Conservation (phyloP, 2,888 invertebrate species). For the Clivina fossor region DNA sequence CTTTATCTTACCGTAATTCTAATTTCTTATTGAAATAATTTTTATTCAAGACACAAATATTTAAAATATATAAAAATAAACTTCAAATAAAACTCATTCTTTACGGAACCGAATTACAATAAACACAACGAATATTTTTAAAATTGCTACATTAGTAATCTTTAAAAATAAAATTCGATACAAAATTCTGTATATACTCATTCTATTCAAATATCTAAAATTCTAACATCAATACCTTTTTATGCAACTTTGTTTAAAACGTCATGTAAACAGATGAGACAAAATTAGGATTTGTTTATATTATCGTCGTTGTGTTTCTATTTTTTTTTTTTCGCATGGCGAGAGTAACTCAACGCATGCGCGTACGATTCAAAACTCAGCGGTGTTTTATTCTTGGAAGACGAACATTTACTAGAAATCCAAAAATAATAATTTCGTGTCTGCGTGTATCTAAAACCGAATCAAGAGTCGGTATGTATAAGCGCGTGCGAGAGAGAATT, state of each 20-base stretch:
- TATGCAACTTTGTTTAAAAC: conserved; percentile 23
- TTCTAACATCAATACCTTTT: conserved; percentile 3
- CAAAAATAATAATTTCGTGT: conserved; percentile 33
- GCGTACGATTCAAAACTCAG: conserved; percentile 11
- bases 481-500: no score
- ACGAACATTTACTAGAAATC: conserved; percentile 32
- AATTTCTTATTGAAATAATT: no score
- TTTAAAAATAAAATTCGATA: no score
- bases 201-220: neutral
- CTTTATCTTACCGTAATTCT: no score
- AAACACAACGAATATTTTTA: neutral
- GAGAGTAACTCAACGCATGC: conserved; percentile 16
- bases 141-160: no score
- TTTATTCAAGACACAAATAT: no score
- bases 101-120: neutral
- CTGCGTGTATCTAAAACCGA: conserved; percentile 32
- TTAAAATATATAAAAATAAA: no score
- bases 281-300: conserved; percentile 30
- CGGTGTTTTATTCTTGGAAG: conserved; percentile 29
- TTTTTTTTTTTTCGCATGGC: conserved; percentile 14
- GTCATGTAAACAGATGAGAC: conserved; percentile 24
- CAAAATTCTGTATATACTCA: neutral
- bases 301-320: conserved; percentile 16
- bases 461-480: no score
- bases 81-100: no score